Conservation (phyloP, 2,888 invertebrate species). For the Andrena dorsata region DNA sequence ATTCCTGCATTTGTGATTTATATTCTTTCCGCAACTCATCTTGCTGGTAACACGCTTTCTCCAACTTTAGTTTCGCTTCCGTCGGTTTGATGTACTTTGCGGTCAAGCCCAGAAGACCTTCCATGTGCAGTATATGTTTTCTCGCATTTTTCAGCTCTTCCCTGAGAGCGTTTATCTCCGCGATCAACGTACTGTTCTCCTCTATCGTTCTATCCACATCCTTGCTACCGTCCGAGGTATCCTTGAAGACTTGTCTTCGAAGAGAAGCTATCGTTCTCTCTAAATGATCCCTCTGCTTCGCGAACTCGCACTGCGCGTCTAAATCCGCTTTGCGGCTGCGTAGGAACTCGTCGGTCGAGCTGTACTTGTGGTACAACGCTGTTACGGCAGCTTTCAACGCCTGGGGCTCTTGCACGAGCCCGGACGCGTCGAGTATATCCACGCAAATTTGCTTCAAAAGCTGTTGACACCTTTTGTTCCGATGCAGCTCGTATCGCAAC, state of each 20-base stretch:
- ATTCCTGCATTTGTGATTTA: constrained; percentile 82
- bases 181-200: constrained; percentile 92
- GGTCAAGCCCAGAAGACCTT: constrained; percentile 89
- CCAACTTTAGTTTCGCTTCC: constrained; percentile 88
- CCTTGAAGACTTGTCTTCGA: constrained; percentile 84
- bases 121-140: constrained; percentile 90
- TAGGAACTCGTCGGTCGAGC: constrained; percentile 89
- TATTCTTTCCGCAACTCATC: constrained; percentile 88
- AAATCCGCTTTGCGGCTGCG: constrained; percentile 89
- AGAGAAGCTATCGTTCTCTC: constrained; percentile 88
- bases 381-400: constrained; percentile 86
- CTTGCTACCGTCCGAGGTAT: constrained; percentile 32
- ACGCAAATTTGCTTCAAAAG: constrained; percentile 91
- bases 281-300: constrained; percentile 93
- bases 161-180: constrained; percentile 92
- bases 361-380: constrained; percentile 89
- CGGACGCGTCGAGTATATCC: constrained; percentile 93
- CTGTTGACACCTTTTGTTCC: constrained; percentile 88
- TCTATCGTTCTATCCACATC: constrained; percentile 85
- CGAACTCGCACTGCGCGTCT: constrained; percentile 91
- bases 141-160: constrained; percentile 89
- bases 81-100: constrained; percentile 87
- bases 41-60: constrained; percentile 87
- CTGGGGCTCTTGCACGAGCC: constrained; percentile 91
- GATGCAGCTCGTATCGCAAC: constrained; percentile 88